These are phyloP conservation scores for Myanophis thanlyinensis DNA, from an alignment of 2,113 vertebrate genomes.

Conservation along the genomic window DNA sequence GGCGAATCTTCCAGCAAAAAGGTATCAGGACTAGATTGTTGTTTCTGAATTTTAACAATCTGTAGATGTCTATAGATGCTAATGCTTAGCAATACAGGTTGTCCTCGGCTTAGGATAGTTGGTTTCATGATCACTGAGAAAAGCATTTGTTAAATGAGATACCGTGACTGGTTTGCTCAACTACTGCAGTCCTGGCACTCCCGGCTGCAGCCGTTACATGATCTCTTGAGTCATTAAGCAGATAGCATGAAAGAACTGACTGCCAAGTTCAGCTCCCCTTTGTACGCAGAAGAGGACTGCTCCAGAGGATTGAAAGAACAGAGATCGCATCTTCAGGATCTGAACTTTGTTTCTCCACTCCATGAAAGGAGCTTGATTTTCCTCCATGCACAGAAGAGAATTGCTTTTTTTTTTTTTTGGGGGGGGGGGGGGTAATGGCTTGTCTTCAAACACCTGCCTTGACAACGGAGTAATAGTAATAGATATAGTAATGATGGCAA, in stretches of 20 bases:
- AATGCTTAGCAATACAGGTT: background rate
- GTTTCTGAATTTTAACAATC: background rate
- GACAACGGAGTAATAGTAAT: too few relatives aligned
- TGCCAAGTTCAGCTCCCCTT: background rate
- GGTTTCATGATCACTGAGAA: background rate
- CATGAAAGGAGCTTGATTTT: background rate
- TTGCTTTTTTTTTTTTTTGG: too few relatives aligned
- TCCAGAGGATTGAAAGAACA: background rate
- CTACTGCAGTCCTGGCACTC: background rate
- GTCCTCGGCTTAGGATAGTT: background rate
- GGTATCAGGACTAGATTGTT: background rate
- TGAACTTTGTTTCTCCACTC: background rate
- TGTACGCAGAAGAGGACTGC: background rate
- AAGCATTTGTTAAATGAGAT: background rate
- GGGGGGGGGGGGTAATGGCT: too few relatives aligned
- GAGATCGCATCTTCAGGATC: background rate
- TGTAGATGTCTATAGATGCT: background rate
- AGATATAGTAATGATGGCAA: too few relatives aligned
- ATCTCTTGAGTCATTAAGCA: background rate
- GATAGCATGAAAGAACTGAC: background rate
- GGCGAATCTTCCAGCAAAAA: background rate
- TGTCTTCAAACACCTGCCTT: too few relatives aligned
- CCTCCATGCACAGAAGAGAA: background rate
- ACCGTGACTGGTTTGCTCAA: background rate
- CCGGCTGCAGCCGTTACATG: background rate